A percentile compares a stretch with the other conserved stretches of the same genome.
phyloP scores from a whole-genome alignment of 2,888 invertebrate genomes.

The Xestia ashworthii region DNA sequence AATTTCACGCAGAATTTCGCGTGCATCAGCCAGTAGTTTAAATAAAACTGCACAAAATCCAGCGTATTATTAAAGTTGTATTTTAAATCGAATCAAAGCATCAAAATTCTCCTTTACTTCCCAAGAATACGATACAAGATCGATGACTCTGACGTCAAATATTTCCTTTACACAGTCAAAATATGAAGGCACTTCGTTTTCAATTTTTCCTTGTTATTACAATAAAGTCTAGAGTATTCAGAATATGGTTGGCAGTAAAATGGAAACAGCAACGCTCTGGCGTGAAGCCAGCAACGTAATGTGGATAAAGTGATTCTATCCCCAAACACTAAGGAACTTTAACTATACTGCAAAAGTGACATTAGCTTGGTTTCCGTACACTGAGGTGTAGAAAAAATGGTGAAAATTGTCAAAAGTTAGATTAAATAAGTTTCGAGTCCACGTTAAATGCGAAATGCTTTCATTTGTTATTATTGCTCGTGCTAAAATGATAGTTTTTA shows the following conservation, averaged over 20 bases:
- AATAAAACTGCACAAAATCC: not conserved
- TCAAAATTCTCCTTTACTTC: not conserved
- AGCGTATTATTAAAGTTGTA: not conserved
- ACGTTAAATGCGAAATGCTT: conserved; percentile 68
- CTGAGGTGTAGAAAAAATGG: conserved; percentile 65
- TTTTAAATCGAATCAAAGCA: not conserved
- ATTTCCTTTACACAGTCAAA: conserved; percentile 41
- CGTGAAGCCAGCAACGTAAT: conserved; percentile 75
- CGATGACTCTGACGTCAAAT: conserved; percentile 30
- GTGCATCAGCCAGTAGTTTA: not conserved
- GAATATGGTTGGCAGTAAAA: conserved; percentile 68
- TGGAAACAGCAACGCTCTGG: conserved; percentile 72
- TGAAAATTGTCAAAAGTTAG: conserved; percentile 80
- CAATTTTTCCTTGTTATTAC: conserved; percentile 68
- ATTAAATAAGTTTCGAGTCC: conserved; percentile 80
- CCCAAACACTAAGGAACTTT: conserved; percentile 75
- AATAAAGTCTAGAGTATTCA: conserved; percentile 65
- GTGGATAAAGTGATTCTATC: conserved; percentile 78
- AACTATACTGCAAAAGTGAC: conserved; percentile 70
- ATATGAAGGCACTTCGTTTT: conserved; percentile 63
- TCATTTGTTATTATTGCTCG: conserved; percentile 69
- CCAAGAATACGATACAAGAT: conserved; percentile 4
- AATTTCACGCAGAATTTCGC: too few species aligned
- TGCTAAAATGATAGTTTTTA: conserved; percentile 54
- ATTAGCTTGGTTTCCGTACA: conserved; percentile 63